phyloP scores from a whole-genome alignment of 1,140 invertebrate species.

The Drepana arcuata region DNA sequence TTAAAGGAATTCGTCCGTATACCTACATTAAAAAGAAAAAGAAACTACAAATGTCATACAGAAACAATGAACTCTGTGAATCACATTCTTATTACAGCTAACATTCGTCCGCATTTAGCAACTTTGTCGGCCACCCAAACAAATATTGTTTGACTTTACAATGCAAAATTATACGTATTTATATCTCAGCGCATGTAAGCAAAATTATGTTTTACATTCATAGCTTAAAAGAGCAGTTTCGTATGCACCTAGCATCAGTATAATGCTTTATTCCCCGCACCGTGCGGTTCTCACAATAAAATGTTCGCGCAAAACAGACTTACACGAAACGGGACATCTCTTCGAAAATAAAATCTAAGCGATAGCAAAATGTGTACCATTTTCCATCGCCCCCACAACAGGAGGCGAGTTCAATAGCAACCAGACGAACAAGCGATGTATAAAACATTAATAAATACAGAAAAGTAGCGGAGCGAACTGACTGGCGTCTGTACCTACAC shows the following conservation, averaged over 20 bases:
- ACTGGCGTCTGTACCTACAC: conserved; percentile 53
- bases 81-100: conserved; percentile 29
- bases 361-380: conserved; percentile 37
- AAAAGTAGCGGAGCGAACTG: conserved; percentile 50
- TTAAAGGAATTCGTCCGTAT: too few relatives aligned
- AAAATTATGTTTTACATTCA: conserved; percentile 1
- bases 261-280: neutral
- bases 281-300: conserved; percentile 31
- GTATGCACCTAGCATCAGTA: neutral
- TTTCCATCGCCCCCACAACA: conserved; percentile 30
- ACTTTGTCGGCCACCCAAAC: conserved; percentile 32
- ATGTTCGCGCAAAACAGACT: conserved; percentile 2
- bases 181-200: neutral
- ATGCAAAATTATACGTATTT: conserved; percentile 13
- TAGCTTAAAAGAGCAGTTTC: neutral
- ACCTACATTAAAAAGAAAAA: too few relatives aligned
- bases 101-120: conserved; percentile 37
- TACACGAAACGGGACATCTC: conserved; percentile 40
- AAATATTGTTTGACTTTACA: conserved; percentile 34
- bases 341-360: conserved; percentile 39
- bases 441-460: conserved; percentile 63
- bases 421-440: conserved; percentile 45
- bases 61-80: conserved; percentile 28
- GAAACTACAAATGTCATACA: too few relatives aligned
- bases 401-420: conserved; percentile 20